Base-by-base conservation (phyloP, 2,888 invertebrate species). In the Lottia scabra region DNA sequence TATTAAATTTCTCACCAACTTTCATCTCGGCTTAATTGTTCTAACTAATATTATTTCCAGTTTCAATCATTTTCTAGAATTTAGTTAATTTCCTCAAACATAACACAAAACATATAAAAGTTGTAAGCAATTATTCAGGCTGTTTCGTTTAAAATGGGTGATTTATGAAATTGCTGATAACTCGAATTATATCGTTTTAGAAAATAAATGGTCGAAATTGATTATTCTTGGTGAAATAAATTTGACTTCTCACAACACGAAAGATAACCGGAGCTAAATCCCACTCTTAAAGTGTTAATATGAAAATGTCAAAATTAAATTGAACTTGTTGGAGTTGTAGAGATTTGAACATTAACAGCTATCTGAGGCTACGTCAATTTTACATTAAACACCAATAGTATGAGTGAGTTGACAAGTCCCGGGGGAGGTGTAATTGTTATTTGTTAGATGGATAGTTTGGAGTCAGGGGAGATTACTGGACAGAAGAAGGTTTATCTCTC, bases 261-360 rank as follows among this genome's bases (percentile, higher is more conserved):
- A 23, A 56, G 56, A 56, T 56, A 56, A 56, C 56, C 10, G 56
- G n/a, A 23, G 19, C 56, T 56, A 23, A 56, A 56, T 56, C 56
- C 56, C 19, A 19, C 56, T 56, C 56, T 56, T 56, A 56, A 23
- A 19, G 56, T 56, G 56, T 56, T 56, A 56, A 56, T 56, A 56
- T 56, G 56, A 56, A 56, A 56, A 56, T 56, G 56, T 56, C 56
- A 56, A 56, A 56, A 56, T 56, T 56, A 23, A 56, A 56, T 56
- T 56, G 56, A 56, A 56, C 56, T 56, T 23, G 19, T 56, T 23
- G 19, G 23, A 56, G 19, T 56, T 56, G 19, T 56, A 19, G 19
- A 56, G 56, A 19, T 56, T 38, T 56, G 19, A 23, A n/a, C 56
- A 56, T 56, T 56, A 56, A 56, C 19, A 56, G 56, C 23, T 56